phyloP scores from a whole-genome alignment of 2,888 invertebrate species.

The Malthinus flaveolus region DNA sequence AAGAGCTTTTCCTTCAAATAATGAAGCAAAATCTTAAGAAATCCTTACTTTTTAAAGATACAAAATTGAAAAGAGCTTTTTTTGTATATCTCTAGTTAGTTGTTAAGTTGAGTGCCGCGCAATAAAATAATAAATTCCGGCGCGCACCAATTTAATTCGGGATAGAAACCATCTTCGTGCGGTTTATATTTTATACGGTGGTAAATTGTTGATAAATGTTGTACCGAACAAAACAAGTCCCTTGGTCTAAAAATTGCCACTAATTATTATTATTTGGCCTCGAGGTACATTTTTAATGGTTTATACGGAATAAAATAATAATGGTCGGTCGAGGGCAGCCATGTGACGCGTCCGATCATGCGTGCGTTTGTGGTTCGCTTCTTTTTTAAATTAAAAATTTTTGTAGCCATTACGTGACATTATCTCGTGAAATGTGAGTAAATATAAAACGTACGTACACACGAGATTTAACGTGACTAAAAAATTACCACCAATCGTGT shows the following conservation, averaged over 20 bases:
- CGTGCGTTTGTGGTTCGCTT: constrained; percentile 26
- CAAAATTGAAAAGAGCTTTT: constrained; percentile 4
- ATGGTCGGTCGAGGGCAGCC: constrained; percentile 18
- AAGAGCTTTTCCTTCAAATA: constrained; percentile 41
- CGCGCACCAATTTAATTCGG: not conserved
- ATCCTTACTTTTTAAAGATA: constrained; percentile 14
- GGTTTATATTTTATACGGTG: constrained; percentile 14
- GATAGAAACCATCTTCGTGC: constrained; percentile 12
- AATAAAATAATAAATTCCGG: constrained; percentile 3
- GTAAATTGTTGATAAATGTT: constrained; percentile 30
- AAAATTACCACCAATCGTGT: constrained; percentile 16
- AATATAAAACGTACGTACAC: constrained; percentile 1
- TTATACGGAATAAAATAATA: constrained; percentile 26
- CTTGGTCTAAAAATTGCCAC: constrained; percentile 26
- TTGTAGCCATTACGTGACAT: constrained; percentile 25
- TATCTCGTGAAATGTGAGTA: not conserved
- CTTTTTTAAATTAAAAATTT: constrained; percentile 14
- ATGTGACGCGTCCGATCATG: constrained; percentile 27
- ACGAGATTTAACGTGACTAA: constrained; percentile 18
- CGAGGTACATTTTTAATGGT: constrained; percentile 28
- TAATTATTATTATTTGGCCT: constrained; percentile 24
- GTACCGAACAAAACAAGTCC: constrained; percentile 24
- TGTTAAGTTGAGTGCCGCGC: not conserved
- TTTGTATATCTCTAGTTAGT: not conserved
- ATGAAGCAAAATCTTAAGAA: constrained; percentile 29